Conservation (phyloP, 2,797 vertebrate species). For the Sylvia borin region DNA sequence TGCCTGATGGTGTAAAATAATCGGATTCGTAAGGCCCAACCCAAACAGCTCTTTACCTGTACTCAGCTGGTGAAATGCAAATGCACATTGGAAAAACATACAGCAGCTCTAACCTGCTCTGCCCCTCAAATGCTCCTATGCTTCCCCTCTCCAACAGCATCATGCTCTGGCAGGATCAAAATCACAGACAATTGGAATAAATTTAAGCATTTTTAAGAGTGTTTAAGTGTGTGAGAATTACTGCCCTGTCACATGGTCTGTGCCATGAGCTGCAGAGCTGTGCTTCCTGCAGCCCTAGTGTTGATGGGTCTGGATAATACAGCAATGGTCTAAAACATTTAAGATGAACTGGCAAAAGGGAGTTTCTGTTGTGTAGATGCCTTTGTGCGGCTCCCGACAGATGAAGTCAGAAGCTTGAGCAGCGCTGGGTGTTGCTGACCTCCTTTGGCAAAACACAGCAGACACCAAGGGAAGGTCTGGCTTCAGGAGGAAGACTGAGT, state of each 20-base stretch:
- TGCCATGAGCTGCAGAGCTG: background rate
- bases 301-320: fast-evolving
- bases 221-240: background rate
- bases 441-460: conserved; percentile 9
- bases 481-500: fast-evolving
- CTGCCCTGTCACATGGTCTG: fast-evolving
- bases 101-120: background rate
- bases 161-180: background rate
- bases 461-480: background rate
- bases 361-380: fast-evolving
- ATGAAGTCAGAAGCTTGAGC: fast-evolving
- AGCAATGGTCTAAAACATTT: fast-evolving
- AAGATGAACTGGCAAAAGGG: background rate
- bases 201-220: background rate
- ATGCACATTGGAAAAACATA: background rate
- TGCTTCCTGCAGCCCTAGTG: background rate
- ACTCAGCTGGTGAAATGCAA: background rate
- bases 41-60: background rate
- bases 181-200: background rate
- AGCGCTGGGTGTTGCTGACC: conserved; percentile 11
- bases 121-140: background rate
- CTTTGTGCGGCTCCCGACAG: fast-evolving
- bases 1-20: background rate
- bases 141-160: background rate
- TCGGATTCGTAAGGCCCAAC: background rate